Evolutionary conservation across 2,888 invertebrate species (phyloP).

Genomic region (Emmelina monodactyla): DNA sequence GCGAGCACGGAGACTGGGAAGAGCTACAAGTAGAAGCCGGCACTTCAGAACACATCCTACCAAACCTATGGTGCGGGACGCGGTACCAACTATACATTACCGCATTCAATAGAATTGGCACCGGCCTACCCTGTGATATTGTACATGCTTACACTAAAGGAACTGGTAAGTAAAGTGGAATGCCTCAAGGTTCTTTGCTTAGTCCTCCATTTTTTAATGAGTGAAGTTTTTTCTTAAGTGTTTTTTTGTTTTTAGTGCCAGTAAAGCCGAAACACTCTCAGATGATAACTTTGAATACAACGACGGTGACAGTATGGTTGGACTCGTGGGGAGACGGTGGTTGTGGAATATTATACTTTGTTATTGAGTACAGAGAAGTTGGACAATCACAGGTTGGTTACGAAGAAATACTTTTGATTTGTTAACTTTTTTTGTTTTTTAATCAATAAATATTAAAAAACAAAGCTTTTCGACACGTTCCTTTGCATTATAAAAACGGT

Average conservation of each 20-base stretch:
- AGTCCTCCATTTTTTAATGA: background rate
- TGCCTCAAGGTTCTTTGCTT: background rate
- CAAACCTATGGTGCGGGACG: constrained; percentile 88
- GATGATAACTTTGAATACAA: constrained; percentile 84
- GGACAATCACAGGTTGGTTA: constrained; percentile 68
- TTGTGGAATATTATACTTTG: constrained; percentile 86
- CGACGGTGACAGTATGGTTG: constrained; percentile 85
- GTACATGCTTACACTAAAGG: constrained; percentile 86
- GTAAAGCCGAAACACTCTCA: constrained; percentile 82
- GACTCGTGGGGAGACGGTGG: constrained; percentile 91
- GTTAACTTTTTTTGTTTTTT: too few relatives aligned
- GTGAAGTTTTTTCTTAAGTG: too few relatives aligned
- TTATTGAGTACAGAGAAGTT: constrained; percentile 78
- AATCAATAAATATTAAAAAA: too few relatives aligned
- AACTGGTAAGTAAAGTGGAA: constrained; percentile 58
- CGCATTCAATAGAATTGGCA: constrained; percentile 90
- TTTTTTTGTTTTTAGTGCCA: constrained; percentile 61
- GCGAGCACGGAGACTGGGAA: constrained; percentile 92
- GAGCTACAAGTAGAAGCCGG: constrained; percentile 86
- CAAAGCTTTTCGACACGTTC: too few relatives aligned
- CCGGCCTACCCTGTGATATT: constrained; percentile 87
- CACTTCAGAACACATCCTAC: constrained; percentile 78
- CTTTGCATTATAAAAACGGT: too few relatives aligned
- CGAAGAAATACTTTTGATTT: too few relatives aligned
- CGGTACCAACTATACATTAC: constrained; percentile 88